These are phyloP conservation scores for Coremacera marginata DNA, from an alignment of 2,888 invertebrate genomes.

Conservation along the genomic window DNA sequence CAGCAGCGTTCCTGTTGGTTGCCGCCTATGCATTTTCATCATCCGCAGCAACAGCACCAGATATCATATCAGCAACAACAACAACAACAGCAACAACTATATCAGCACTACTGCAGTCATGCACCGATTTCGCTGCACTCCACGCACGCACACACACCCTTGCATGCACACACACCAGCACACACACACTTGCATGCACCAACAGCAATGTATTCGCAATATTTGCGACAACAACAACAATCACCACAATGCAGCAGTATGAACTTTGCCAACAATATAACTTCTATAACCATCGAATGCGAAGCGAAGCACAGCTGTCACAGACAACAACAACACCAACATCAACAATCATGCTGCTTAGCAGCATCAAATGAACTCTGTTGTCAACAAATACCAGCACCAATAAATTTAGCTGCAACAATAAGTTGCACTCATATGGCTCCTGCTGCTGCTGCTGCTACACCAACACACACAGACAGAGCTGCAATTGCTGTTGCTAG, in stretches of 20 bases:
- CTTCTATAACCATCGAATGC: constrained; percentile 47
- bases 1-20: constrained; percentile 50
- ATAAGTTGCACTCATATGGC: neutral
- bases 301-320: constrained; percentile 42
- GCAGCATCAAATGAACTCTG: constrained; percentile 44
- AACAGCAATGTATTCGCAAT: constrained; percentile 40
- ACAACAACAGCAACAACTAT: constrained; percentile 42
- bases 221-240: constrained; percentile 30
- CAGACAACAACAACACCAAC: constrained; percentile 32
- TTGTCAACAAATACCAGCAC: constrained; percentile 27
- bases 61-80: constrained; percentile 37
- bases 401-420: constrained; percentile 40
- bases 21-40: constrained; percentile 63
- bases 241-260: constrained; percentile 4
- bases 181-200: constrained; percentile 32
- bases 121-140: constrained; percentile 38
- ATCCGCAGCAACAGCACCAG: constrained; percentile 58
- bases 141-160: constrained; percentile 6
- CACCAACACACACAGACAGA: constrained; percentile 16
- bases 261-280: constrained; percentile 38
- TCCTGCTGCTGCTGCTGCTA: constrained; percentile 22
- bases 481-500: constrained; percentile 14
- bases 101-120: constrained; percentile 29
- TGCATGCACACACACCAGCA: constrained; percentile 35
- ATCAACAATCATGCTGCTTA: constrained; percentile 41